Evolutionary conservation across 1,140 invertebrate genomes (phyloP).

Genomic region (Trichoplusia ni): DNA sequence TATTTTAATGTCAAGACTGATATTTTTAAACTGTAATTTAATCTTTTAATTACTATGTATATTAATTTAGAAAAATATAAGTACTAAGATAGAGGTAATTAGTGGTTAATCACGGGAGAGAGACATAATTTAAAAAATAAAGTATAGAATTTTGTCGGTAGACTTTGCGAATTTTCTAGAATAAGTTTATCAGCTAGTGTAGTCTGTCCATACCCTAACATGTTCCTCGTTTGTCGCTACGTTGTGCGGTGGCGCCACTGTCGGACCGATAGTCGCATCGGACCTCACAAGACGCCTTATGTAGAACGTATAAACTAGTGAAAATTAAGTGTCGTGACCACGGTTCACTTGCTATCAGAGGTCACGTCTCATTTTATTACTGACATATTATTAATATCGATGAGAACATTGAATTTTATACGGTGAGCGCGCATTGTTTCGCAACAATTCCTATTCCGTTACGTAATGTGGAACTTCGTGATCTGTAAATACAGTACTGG

Average conservation of each 20-base stretch:
- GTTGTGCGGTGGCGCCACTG: conserved; percentile 49
- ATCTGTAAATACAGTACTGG: conserved; percentile 11
- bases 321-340: conserved; percentile 74
- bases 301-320: conserved; percentile 73
- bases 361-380: conserved; percentile 74
- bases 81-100: not conserved
- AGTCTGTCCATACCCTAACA: conserved; percentile 24
- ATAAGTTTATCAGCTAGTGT: not conserved
- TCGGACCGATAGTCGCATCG: conserved; percentile 40
- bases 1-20: no score
- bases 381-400: conserved; percentile 76
- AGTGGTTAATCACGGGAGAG: not conserved
- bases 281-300: conserved; percentile 75
- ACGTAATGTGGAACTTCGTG: conserved; percentile 37
- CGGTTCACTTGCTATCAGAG: conserved; percentile 66
- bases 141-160: not conserved
- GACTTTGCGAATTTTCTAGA: not conserved
- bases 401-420: conserved; percentile 73
- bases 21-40: no score
- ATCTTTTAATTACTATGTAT: no score
- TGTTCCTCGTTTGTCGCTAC: conserved; percentile 34
- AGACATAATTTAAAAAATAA: not conserved
- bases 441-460: conserved; percentile 42
- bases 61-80: no score
- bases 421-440: conserved; percentile 62